Base-by-base conservation (phyloP, 2,888 invertebrate species). In the Operophtera brumata region DNA sequence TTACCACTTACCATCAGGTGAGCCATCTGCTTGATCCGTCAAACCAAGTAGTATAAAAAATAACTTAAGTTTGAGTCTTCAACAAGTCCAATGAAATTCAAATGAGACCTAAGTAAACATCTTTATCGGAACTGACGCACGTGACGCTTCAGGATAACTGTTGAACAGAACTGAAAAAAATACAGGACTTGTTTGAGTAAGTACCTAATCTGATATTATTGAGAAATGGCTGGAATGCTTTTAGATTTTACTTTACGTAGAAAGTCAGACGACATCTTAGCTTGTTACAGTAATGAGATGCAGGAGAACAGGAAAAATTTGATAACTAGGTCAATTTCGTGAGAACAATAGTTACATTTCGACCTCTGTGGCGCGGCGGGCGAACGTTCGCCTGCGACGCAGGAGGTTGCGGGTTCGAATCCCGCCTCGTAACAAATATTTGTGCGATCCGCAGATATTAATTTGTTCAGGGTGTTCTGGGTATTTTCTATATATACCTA, bases 181-280 rank as follows among this genome's bases (percentile, higher is more conserved):
- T 50, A 44, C 30, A 50, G 35, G 43, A 44, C 43, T 43, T 44
- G 43, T 11, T 43, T 32, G 20, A n/a, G 35, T 36, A 30, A 37
- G 20, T 20, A 20, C 20, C 4, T 43, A 13, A 43, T 37, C 37
- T 12, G 39, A n/a, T 28, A 36, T 0, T 25, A 36, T 0, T 25
- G 10, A 12, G 37, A 49, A 49, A 36, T 30, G 2, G 26, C 6
- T 2, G 14, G 8, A 35, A 26, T 11, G 28, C 42, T 43, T 42
- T 49, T 26, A 28, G 35, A n/a, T 11, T 6, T 13, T 37, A 14
- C 12, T n/a, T 39, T n/a, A 20, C 39, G 39, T n/a, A 39, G 20
- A 39, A 39, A 20, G 34, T 34, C 7, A 12, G 5, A 12, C 10
- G 39, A 37, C 13, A 1, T 20, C 20, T 25, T 11, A 40, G 32